Evolutionary conservation across 53 echinoderm and acorn worm species (phyloP).

Genomic region (Patiria pectinifera): DNA sequence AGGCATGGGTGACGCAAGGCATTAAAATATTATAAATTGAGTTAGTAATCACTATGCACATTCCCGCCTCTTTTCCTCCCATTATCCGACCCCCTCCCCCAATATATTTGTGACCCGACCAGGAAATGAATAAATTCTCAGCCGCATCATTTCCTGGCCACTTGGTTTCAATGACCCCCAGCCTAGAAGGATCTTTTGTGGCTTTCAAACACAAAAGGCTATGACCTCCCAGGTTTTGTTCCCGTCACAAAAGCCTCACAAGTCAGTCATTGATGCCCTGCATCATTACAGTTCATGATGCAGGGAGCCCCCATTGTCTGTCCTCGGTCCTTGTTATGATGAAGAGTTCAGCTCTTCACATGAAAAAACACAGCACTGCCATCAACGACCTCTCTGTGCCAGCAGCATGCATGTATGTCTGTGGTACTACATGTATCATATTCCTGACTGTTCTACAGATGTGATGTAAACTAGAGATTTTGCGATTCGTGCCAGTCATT

Average conservation of each 20-base stretch:
- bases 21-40: too few relatives aligned
- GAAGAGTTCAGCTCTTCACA: not conserved
- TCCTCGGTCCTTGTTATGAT: not conserved
- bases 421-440: not conserved
- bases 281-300: not conserved
- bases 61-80: too few relatives aligned
- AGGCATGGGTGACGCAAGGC: too few relatives aligned
- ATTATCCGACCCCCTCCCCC: too few relatives aligned
- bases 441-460: not conserved
- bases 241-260: not conserved
- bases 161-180: not conserved
- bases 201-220: not conserved
- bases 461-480: not conserved
- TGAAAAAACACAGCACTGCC: not conserved
- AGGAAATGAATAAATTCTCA: not conserved
- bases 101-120: not conserved
- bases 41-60: too few relatives aligned
- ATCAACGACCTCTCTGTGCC: not conserved
- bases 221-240: not conserved
- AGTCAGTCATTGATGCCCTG: not conserved
- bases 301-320: not conserved
- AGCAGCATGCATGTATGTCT: not conserved
- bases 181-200: not conserved
- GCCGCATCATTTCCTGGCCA: too few relatives aligned
- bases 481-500: too few relatives aligned